Base-by-base conservation (phyloP, 2,888 invertebrate species). In the Sabatieria punctata region DNA sequence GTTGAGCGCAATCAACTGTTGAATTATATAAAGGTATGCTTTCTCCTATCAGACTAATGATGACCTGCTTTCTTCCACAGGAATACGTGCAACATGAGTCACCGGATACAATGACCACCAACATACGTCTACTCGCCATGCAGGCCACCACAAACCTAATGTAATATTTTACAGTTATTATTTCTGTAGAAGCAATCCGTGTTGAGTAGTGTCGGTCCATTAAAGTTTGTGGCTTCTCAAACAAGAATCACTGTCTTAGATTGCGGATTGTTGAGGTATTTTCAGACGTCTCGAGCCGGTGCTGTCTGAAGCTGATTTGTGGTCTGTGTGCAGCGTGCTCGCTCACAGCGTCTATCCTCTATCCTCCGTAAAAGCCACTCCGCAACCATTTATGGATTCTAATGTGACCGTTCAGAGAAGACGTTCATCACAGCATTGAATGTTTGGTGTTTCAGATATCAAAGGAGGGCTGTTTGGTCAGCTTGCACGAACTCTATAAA, bases 11-110 rank as follows among this genome's bases (percentile, higher is more conserved):
- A 63, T 38, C 65, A 69, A 45, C 63, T 71, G 40, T 54, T 71
- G 18, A 57, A 55, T 13, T 68, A 70, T 52, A 57, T 71, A 40
- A 64, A 67, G 59, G 67, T 63, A n/a, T n/a, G n/a, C n/a, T n/a
- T n/a, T 6, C 27, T 24, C 19, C 18, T 11, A 30, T 11, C 15
- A 11, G 15, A 15, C 8, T 11, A 15, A 11, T 30, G 15, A 11
- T 19, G 13, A 19, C 4, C 6, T 4, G 19, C 39, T 3, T 19
- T 39, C 23, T 4, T 21, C 18, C 23, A 18, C 30, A 45, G 45
- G 45, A 45, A 26, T 45, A 39, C 24, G 30, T 45, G 21, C 19
- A 45, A 21, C 2, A 27, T 2, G 45, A 45, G 33, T 8, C 36
- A 21, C 19, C 26, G 22, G 23, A 38, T 30, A 25, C 39, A 2